Base-by-base conservation (phyloP, 2,113 vertebrate species). In the Ursus arctos region DNA sequence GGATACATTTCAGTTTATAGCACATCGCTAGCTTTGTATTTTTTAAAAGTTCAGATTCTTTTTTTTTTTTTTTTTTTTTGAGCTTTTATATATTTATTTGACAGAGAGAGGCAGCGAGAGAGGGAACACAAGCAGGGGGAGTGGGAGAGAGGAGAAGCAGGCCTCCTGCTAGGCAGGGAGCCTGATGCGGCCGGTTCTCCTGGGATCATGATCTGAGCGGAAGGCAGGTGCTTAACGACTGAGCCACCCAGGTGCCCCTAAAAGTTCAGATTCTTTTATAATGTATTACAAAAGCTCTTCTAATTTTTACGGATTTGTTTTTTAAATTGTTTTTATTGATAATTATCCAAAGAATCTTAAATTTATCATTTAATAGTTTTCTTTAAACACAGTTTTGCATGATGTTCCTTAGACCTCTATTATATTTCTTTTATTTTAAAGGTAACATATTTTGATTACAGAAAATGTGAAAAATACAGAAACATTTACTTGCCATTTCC, bases 391-490 rank as follows among this genome's bases (percentile, higher is more conserved):
- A 61, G 4, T 95, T 92, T 94, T 80, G 40, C 19, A 7, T 59
- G 26, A 40, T 80, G 6, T 81, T 95, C 65, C 33, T 89, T 96
- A 91, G n/a, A 40, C 9, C 79, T 67, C 33, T 71, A 12, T 77
- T 67, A 72, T 43, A 12, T 88, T 81, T 80, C 2, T 85, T 89
- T 71, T 87, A 83, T 91, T 96, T 94, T 85, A 51, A 87, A 89
- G 49, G 28, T 90, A 94, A 57, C 51, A 63, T 94, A 67, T 63
- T 88, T 33, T 97, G 49, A 93, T 82, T 96, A 74, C 69, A 63
- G 43, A 61, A 94, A 85, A 92, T 43, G 53, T 26, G 33, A 80
- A 86, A 96, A 91, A 79, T 63, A 55, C 18, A 61, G 47, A 71
- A 95, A 81, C 80, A 65, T 63, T n/a, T n/a, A 88, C 7, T 15